Percentiles rank a stretch among this genome's conserved stretches.
Evolutionary conservation across 1,140 invertebrate genomes (phyloP).

Genomic region (Nasonia vitripennis): DNA sequence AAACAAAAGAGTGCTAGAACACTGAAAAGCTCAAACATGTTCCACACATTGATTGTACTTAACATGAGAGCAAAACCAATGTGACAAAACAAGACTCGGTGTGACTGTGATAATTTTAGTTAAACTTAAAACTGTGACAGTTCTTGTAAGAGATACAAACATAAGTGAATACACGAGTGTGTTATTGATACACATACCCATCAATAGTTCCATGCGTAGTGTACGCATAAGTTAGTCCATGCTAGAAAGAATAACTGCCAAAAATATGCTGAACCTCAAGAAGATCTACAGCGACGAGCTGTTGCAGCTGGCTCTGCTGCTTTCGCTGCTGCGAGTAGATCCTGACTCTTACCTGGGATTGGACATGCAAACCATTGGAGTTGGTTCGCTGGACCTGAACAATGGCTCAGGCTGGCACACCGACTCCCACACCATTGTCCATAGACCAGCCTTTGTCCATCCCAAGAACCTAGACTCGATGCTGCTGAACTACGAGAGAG

Average conservation of each 20-base stretch:
- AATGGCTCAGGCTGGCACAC: constrained; percentile 81
- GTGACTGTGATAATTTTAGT: constrained; percentile 44
- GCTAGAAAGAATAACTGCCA: constrained; percentile 47
- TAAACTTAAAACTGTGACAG: constrained; percentile 38
- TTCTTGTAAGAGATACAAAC: background rate
- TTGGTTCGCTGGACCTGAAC: constrained; percentile 78
- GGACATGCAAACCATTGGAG: constrained; percentile 73
- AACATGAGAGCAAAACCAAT: constrained; percentile 54
- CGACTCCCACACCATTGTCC: constrained; percentile 75
- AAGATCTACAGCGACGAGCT: constrained; percentile 87
- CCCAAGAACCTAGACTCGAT: constrained; percentile 86
- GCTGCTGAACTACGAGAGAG: constrained; percentile 82
- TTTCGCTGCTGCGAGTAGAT: constrained; percentile 86
- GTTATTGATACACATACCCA: background rate
- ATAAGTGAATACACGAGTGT: background rate
- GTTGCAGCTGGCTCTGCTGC: constrained; percentile 84
- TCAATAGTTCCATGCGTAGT: background rate
- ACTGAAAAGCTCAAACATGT: constrained; percentile 31
- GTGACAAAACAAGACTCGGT: constrained; percentile 56
- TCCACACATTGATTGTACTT: constrained; percentile 41
- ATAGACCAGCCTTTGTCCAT: constrained; percentile 79
- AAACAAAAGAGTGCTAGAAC: constrained; percentile 15
- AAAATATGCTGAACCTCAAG: constrained; percentile 83
- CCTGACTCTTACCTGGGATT: constrained; percentile 81
- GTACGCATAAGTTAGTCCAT: constrained; percentile 40